phyloP scores from a whole-genome alignment of 2,113 vertebrate species.

The Casuarius casuarius region DNA sequence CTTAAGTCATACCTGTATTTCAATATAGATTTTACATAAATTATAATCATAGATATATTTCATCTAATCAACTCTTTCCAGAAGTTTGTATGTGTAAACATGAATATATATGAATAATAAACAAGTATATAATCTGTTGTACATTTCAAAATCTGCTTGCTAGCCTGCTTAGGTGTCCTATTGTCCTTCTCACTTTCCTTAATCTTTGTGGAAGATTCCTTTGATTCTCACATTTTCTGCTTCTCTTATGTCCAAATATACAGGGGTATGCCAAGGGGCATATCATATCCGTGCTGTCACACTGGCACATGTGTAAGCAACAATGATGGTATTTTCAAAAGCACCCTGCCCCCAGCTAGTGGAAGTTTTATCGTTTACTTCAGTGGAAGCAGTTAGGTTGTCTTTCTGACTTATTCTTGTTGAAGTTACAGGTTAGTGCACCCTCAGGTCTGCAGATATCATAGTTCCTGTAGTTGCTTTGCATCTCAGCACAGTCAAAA shows the following conservation, averaged over 20 bases:
- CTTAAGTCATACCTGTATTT: not conserved
- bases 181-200: not conserved
- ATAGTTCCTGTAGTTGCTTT: not conserved
- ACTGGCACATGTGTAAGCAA: not conserved
- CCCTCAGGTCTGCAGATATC: not conserved
- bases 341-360: not conserved
- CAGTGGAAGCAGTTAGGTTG: not conserved
- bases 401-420: not conserved
- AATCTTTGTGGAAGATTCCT: not conserved
- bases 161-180: not conserved
- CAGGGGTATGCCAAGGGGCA: not conserved
- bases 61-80: not conserved
- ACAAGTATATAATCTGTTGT: not conserved
- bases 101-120: not conserved
- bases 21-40: not conserved
- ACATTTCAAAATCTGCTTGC: not conserved
- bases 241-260: not conserved
- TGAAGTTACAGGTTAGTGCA: not conserved
- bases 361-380: not conserved
- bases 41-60: not conserved
- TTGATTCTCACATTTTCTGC: not conserved
- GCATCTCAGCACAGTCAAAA: not conserved
- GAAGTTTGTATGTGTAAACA: not conserved
- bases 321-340: not conserved
- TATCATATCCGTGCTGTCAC: not conserved